Evolutionary conservation across 2,113 vertebrate genomes (phyloP).

Genomic region (Rafetus swinhoei): DNA sequence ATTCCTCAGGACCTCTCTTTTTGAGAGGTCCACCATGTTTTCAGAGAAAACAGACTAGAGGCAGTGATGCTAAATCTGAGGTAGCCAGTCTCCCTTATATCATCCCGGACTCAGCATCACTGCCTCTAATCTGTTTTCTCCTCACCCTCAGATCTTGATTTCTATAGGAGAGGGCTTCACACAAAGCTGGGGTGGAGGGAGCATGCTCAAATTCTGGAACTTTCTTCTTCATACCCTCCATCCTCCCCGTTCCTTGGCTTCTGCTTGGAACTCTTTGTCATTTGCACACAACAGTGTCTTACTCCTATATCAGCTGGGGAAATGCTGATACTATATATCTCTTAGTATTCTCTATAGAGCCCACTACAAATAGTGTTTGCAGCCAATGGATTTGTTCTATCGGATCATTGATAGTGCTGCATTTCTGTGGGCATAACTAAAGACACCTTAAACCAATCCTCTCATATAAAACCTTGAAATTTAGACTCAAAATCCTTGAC

Average conservation of each 20-base stretch:
- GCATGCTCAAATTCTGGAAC: neutral
- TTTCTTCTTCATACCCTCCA: neutral
- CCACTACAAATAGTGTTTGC: no score
- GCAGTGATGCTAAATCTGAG: no score
- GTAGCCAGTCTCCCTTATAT: no score
- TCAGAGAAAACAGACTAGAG: no score
- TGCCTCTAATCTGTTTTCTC: rapidly evolving
- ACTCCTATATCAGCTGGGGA: neutral
- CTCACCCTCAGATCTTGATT: neutral
- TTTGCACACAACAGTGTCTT: neutral
- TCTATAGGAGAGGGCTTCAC: neutral
- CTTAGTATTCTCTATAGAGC: no score
- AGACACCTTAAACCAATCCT: neutral
- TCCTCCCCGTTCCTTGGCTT: neutral
- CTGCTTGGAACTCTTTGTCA: neutral
- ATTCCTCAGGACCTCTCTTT: no score
- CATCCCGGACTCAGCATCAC: neutral
- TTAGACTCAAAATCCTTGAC: neutral
- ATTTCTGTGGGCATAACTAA: neutral
- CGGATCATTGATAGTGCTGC: neutral
- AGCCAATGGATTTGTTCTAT: neutral
- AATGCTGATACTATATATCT: no score
- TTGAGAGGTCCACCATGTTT: no score
- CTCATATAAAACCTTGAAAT: neutral
- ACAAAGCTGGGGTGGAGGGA: neutral